These are phyloP conservation scores for Strigamia crassipes DNA, from an alignment of 2,888 invertebrate genomes.

Conservation along the genomic window DNA sequence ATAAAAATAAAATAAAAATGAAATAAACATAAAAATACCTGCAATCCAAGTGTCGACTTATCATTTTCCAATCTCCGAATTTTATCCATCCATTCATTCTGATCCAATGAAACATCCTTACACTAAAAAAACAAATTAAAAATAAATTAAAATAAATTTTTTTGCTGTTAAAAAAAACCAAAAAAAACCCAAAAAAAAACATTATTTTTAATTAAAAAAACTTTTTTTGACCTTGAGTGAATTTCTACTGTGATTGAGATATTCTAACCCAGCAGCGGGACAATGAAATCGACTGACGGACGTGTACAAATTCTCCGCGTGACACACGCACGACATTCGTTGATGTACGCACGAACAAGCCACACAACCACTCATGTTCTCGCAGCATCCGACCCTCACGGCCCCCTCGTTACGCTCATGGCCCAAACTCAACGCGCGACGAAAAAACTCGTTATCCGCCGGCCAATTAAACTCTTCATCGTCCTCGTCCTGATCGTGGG, in stretches of 20 bases:
- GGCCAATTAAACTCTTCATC: slow-evolving; percentile 47
- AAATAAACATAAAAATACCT: slow-evolving; percentile 60
- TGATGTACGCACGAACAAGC: slow-evolving; percentile 17
- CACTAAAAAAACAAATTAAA: neutral
- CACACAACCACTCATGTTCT: neutral
- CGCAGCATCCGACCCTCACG: neutral
- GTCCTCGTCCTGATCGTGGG: slow-evolving; percentile 46
- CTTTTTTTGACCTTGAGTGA: neutral
- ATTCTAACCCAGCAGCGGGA: neutral
- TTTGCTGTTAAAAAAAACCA: too few species aligned
- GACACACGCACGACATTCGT: slow-evolving; percentile 3
- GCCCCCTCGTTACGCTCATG: neutral
- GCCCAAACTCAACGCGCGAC: slow-evolving; percentile 24
- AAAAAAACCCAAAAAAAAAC: neutral
- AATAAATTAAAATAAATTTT: neutral
- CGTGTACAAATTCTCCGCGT: slow-evolving; percentile 11
- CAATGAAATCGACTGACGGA: slow-evolving; percentile 1
- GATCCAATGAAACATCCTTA: slow-evolving; percentile 26
- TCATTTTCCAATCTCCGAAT: slow-evolving; percentile 83
- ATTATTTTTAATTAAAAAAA: neutral
- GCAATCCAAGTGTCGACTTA: slow-evolving; percentile 83
- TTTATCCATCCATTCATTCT: slow-evolving; percentile 22
- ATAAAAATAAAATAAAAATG: neutral
- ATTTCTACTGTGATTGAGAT: neutral
- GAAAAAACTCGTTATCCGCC: slow-evolving; percentile 45